phyloP scores from a whole-genome alignment of 2,113 vertebrate species.

The Echinops telfairi region DNA sequence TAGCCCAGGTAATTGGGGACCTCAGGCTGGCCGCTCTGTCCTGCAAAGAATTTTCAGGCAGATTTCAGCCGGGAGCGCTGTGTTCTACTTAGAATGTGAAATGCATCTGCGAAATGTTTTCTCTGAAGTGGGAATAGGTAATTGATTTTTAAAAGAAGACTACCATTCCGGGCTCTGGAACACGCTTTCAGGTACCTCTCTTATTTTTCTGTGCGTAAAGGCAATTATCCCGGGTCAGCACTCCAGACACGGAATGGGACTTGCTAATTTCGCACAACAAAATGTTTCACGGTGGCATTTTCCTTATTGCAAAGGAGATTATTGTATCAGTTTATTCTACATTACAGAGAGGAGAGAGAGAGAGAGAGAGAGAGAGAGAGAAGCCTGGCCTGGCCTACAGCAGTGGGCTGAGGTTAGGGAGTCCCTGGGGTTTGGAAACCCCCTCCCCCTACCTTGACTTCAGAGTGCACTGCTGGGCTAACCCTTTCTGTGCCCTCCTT shows the following conservation, averaged over 20 bases:
- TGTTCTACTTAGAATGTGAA: constrained; percentile 75
- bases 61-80: constrained; percentile 30
- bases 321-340: constrained; percentile 60
- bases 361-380: constrained; percentile 2
- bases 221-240: constrained; percentile 74
- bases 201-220: constrained; percentile 75
- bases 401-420: background rate
- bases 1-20: constrained; percentile 31
- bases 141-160: constrained; percentile 81
- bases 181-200: constrained; percentile 33
- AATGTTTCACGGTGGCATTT: constrained; percentile 61
- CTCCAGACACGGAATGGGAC: constrained; percentile 36
- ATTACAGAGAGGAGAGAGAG: constrained; percentile 31
- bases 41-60: constrained; percentile 65
- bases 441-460: background rate
- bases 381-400: constrained; percentile 22
- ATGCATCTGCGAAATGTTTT: constrained; percentile 67
- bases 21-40: constrained; percentile 9
- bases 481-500: background rate
- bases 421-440: background rate
- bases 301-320: constrained; percentile 53
- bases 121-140: constrained; percentile 76
- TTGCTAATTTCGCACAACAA: constrained; percentile 67
- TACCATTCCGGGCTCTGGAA: constrained; percentile 68
- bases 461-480: too few relatives aligned